phyloP scores from a whole-genome alignment of 1,140 invertebrate species.

The Trichomalopsis sarcophagae region DNA sequence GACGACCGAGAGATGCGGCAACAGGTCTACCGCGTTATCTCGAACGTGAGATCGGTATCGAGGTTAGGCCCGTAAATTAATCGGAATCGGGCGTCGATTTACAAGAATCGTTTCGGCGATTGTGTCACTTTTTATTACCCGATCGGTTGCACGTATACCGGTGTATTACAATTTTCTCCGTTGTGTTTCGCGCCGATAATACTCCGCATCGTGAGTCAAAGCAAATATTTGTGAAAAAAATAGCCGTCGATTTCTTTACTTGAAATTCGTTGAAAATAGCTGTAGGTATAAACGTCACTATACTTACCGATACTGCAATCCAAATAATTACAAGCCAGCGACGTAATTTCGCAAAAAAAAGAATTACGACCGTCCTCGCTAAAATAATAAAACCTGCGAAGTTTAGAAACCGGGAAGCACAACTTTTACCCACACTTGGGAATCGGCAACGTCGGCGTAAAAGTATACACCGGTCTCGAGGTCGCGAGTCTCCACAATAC shows the following conservation, averaged over 20 bases:
- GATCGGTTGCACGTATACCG: slow-evolving; percentile 7
- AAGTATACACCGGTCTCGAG: slow-evolving; percentile 21
- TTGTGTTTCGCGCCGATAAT: neutral
- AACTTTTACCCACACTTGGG: neutral
- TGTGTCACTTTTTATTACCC: slow-evolving; percentile 26
- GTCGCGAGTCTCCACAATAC: neutral
- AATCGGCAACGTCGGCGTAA: slow-evolving; percentile 20
- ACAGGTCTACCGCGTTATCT: no score
- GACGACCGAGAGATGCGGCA: no score
- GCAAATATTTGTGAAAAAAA: neutral
- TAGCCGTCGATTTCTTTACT: neutral
- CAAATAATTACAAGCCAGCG: neutral
- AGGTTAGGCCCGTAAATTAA: slow-evolving; percentile 13
- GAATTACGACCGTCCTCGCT: neutral
- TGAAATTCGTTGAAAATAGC: neutral
- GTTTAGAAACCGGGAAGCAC: slow-evolving; percentile 17
- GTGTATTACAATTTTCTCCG: neutral
- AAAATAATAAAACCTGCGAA: neutral
- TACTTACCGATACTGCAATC: neutral
- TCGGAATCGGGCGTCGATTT: neutral
- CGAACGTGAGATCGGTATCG: neutral
- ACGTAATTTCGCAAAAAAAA: neutral
- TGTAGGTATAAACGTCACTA: neutral
- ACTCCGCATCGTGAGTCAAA: slow-evolving; percentile 2
- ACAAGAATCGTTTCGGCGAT: slow-evolving; percentile 10